These are phyloP conservation scores for Labroides dimidiatus DNA, from an alignment of 2,797 vertebrate species.

Conservation along the genomic window DNA sequence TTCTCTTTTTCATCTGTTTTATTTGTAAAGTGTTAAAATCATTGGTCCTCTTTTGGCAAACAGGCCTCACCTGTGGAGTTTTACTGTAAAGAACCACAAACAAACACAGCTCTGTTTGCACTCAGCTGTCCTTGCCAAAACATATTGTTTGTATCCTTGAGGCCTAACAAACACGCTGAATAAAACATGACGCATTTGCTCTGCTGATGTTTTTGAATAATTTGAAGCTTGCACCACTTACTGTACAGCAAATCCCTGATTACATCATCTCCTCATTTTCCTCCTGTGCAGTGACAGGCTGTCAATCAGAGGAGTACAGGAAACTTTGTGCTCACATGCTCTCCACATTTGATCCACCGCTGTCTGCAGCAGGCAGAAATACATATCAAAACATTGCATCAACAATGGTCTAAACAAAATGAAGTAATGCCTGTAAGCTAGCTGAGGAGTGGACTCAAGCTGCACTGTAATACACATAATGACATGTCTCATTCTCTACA, in stretches of 20 bases:
- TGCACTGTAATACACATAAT: background rate
- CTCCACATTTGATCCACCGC: background rate
- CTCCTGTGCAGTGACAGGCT: background rate
- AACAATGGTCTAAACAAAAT: background rate
- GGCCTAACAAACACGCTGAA: conserved; percentile 15
- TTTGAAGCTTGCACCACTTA: conserved; percentile 16
- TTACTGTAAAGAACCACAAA: conserved; percentile 10
- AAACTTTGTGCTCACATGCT: background rate
- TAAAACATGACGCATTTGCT: conserved; percentile 35
- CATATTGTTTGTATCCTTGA: conserved; percentile 17
- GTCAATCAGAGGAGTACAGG: background rate
- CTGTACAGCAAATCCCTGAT: background rate
- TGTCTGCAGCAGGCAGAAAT: background rate
- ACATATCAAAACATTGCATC: background rate
- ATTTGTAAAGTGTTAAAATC: background rate
- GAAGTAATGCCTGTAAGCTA: background rate
- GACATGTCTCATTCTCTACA: background rate
- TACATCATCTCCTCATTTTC: background rate
- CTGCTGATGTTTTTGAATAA: conserved; percentile 10
- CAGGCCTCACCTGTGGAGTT: conserved; percentile 17
- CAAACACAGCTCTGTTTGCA: conserved; percentile 5
- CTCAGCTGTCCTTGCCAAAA: conserved; percentile 3
- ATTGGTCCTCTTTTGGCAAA: conserved; percentile 2
- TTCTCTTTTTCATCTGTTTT: background rate
- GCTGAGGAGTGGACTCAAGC: background rate